These are phyloP conservation scores for Alectoris magna DNA, from an alignment of 2,797 vertebrate genomes.

Conservation along the genomic window DNA sequence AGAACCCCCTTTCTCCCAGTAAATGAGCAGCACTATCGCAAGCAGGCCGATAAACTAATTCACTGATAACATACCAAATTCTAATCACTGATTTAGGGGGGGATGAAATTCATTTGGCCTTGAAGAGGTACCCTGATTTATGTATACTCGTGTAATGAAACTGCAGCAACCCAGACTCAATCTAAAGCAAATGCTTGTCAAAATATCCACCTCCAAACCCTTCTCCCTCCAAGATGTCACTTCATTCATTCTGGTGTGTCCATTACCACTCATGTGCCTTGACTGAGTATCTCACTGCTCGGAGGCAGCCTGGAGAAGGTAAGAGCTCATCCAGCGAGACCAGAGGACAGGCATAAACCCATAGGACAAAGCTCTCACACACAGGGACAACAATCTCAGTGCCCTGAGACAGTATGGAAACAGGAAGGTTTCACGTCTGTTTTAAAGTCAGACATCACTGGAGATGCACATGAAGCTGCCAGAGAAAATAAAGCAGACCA, in stretches of 20 bases:
- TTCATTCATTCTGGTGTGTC: neutral
- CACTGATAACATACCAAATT: neutral
- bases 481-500: neutral
- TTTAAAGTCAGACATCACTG: neutral
- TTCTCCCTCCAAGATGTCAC: neutral
- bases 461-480: neutral
- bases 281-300: neutral
- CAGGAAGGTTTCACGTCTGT: neutral
- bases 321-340: neutral
- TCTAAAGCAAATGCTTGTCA: neutral
- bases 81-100: neutral
- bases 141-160: neutral
- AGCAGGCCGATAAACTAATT: neutral
- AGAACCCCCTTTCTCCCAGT: neutral
- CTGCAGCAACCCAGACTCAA: neutral
- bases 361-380: too few species aligned
- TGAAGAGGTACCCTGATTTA: neutral
- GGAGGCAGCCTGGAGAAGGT: neutral
- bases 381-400: neutral
- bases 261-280: neutral
- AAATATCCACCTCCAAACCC: neutral
- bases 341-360: neutral
- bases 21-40: neutral
- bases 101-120: neutral
- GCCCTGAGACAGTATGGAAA: neutral